Base-by-base conservation (phyloP, 2,888 invertebrate genomes). In the Entomobrya multifasciata region DNA sequence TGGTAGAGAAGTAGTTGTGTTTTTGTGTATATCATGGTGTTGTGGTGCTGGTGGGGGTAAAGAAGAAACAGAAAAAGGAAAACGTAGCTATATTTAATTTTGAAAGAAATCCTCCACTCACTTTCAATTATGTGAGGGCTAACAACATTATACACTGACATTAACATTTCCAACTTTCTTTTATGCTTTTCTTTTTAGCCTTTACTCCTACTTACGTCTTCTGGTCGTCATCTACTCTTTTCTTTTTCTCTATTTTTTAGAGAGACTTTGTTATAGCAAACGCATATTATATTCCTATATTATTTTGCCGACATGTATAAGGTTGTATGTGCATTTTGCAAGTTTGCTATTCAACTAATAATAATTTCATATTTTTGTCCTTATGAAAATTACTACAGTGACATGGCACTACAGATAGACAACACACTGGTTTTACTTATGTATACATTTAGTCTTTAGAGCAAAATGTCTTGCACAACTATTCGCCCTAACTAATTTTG, bases 91-190 rank as follows among this genome's bases (percentile, higher is more conserved):
- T 87, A 87, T 87, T 87, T 87, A 87, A 87, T 87, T 87, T 87
- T 87, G 77, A 87, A 83, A 83, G 87, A 87, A 87, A 87, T 87
- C 87, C 87, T 87, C 87, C 87, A 87, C 87, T 87, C 87, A 83
- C 83, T 87, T 87, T 87, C 87, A 87, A 87, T 87, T 87, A 87
- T 87, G 87, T 87, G 87, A 83, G 82, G 87, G 83, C 87, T 87
- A 87, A 87, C 87, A 87, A 83, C 83, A 87, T 87, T 87, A 87
- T 87, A 83, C 78, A 82, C 83, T 87, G 87, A 87, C 87, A 87
- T 87, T 87, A 87, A 87, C 87, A 87, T 87, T 87, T 87, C 87
- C 87, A 87, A 87, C 82, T 87, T 83, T 83, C 82, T 78, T 87
- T 79, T 78, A 87, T 87, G 77, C 87, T 77, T 78, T 82, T 77